These are phyloP conservation scores for Akabosia matsudoensis DNA, from an alignment of 1,140 invertebrate genomes.

Conservation along the genomic window DNA sequence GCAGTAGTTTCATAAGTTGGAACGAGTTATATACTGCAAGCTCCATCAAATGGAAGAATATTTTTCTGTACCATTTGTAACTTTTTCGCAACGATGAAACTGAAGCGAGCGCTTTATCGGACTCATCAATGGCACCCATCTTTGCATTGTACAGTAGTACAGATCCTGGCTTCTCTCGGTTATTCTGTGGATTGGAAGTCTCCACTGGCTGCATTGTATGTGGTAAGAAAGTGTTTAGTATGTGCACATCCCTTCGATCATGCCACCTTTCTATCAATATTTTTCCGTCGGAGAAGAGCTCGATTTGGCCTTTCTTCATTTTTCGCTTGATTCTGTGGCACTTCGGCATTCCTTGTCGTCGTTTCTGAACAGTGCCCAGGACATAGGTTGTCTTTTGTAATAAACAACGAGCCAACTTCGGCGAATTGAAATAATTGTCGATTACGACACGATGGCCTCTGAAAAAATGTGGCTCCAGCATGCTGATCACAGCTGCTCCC, in stretches of 20 bases:
- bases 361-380: constrained; percentile 49
- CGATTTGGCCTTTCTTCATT: constrained; percentile 11
- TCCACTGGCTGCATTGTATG: background rate
- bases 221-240: background rate
- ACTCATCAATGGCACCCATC: background rate
- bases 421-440: constrained; percentile 53
- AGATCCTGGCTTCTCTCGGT: background rate
- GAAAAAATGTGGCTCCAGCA: constrained; percentile 48
- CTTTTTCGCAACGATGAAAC: background rate
- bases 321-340: background rate
- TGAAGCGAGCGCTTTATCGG: background rate
- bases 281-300: background rate
- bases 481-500: constrained; percentile 49
- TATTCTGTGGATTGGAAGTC: background rate
- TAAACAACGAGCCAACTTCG: constrained; percentile 47
- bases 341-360: constrained; percentile 43
- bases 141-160: background rate
- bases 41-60: background rate
- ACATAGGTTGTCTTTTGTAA: constrained; percentile 48
- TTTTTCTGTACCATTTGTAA: background rate
- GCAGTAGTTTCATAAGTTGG: background rate
- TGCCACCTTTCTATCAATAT: constrained; percentile 22
- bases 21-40: background rate
- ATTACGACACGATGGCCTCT: constrained; percentile 50
- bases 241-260: background rate